Base-by-base conservation (phyloP, 2,113 vertebrate genomes). In the Sarotherodon lohbergeri region DNA sequence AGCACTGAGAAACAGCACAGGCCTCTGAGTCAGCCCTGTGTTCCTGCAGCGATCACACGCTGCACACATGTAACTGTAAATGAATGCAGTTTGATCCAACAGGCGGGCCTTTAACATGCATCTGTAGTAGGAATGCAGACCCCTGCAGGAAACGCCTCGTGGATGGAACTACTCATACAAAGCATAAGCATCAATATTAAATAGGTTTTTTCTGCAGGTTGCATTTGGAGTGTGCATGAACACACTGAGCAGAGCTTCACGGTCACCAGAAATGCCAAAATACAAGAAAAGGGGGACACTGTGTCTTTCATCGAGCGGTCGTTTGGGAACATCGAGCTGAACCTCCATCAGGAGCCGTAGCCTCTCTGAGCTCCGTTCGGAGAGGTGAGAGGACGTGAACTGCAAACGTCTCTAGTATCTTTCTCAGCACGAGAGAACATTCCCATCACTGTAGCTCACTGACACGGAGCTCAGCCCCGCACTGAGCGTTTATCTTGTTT, bases 401-500 rank as follows among this genome's bases (percentile, higher is more conserved):
- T 22, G 36, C 83, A 84, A 81, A 76, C 16, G 79, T 86, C 80
- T 86, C 29, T 85, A 57, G 82, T 27, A 32, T 85, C 80, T 87
- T 76, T 43, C 81, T 91, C 68, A 6, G 82, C 88, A 88, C 61
- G 86, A 90, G 52, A 86, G 34, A 87, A 90, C 90, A 90, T 90
- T 92, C 92, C 91, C 88, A 46, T 79, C 48, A 8, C 19, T 79
- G 39, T 52, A 88, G 84, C 90, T 94, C 88, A 89, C 9, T 71
- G 56, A 83, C 86, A 41, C 9, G 76, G 9, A 24, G 87, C 85
- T 76, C 83, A 24, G 59, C 80, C 43, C 71, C 8, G 54, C 78
- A 29, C 79, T 29, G n/a, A 82, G 87, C 85, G 81, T 88, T 90
- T 68, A 89, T 94, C 90, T 92, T 87, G 81, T 93, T 93, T 90